Conservation (phyloP, 2,888 invertebrate species). For the Danaus chrysippus region DNA sequence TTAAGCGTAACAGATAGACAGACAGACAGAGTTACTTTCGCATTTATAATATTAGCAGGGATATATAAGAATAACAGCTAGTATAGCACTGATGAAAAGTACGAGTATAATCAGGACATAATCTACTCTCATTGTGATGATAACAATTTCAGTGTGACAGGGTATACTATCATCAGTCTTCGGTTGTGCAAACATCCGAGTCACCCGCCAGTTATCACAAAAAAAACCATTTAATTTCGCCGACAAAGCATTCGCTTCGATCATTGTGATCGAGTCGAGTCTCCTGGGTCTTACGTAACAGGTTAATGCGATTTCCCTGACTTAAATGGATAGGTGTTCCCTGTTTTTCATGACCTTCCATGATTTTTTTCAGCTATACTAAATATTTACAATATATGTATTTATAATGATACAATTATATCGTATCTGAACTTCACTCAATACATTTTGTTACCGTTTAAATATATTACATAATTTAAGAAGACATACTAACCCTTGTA, state of each 20-base stretch:
- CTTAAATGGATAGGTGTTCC: constrained; percentile 11
- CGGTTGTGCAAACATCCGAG: constrained; percentile 34
- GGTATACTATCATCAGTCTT: constrained; percentile 24
- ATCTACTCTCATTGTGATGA: too few species aligned
- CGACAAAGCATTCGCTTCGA: constrained; percentile 37
- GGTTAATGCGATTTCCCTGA: constrained; percentile 20
- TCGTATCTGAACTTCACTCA: background rate
- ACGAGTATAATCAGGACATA: too few species aligned
- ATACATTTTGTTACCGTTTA: background rate
- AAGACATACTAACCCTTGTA: constrained; percentile 12
- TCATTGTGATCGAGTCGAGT: constrained; percentile 57
- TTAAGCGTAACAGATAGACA: too few species aligned
- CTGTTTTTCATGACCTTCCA: background rate
- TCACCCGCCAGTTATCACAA: constrained; percentile 48
- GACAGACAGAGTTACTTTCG: too few species aligned
- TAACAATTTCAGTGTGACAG: background rate
- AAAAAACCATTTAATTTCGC: constrained; percentile 59
- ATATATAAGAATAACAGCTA: too few species aligned
- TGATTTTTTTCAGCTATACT: background rate
- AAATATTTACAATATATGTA: too few species aligned
- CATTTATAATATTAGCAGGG: too few species aligned
- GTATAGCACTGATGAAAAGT: too few species aligned
- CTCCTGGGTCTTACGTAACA: constrained; percentile 45
- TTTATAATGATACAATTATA: background rate
- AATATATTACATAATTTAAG: background rate